phyloP scores from a whole-genome alignment of 2,113 vertebrate genomes.

The Myrmecobius fasciatus region DNA sequence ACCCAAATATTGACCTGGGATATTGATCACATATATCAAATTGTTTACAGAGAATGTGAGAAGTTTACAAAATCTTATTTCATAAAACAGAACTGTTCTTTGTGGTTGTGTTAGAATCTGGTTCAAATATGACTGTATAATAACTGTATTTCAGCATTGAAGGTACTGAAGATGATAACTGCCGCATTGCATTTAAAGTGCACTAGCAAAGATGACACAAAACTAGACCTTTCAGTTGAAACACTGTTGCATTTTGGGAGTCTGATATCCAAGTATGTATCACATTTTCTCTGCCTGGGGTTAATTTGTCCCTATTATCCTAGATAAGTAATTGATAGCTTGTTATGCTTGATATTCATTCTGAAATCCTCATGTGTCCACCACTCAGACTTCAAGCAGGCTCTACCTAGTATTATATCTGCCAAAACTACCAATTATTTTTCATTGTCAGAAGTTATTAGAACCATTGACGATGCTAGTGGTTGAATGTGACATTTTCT shows the following conservation, averaged over 20 bases:
- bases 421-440: conserved; percentile 42
- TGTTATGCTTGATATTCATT: not conserved
- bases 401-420: not conserved
- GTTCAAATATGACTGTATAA: not conserved
- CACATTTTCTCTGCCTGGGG: conserved; percentile 10
- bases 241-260: conserved; percentile 9
- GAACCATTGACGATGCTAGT: not conserved
- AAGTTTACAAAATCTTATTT: not conserved
- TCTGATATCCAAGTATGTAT: conserved; percentile 2
- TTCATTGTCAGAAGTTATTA: conserved; percentile 37
- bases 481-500: conserved; percentile 3
- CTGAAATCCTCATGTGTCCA: conserved; percentile 19
- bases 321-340: conserved; percentile 51
- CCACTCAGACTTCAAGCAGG: conserved; percentile 14
- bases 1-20: not conserved
- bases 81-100: not conserved
- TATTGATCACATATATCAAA: not conserved
- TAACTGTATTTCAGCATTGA: not conserved
- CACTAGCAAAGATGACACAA: not conserved
- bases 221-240: not conserved
- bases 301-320: conserved; percentile 37
- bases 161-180: accelerated
- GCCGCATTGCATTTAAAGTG: not conserved
- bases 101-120: not conserved
- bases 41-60: not conserved